phyloP scores from a whole-genome alignment of 2,113 vertebrate species.

The Trichechus manatus region DNA sequence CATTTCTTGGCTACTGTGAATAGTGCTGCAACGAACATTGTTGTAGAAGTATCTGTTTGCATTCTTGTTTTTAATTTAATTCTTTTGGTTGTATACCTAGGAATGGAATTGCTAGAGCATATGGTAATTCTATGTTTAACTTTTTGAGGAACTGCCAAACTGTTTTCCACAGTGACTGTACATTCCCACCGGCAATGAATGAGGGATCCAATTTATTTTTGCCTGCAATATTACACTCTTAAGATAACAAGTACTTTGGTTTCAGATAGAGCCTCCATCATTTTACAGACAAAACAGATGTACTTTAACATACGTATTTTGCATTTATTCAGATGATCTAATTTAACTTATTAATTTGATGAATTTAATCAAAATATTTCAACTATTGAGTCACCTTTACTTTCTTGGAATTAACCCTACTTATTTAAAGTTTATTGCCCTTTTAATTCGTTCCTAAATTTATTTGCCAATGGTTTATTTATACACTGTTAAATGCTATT shows the following conservation, averaged over 20 bases:
- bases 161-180: background rate
- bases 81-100: background rate
- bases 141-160: background rate
- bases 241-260: background rate
- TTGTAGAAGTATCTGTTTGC: background rate
- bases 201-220: background rate
- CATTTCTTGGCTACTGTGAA: background rate
- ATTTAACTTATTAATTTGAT: slow-evolving; percentile 58
- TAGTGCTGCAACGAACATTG: background rate
- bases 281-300: slow-evolving; percentile 16
- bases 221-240: background rate
- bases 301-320: background rate
- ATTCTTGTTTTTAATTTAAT: background rate
- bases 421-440: background rate
- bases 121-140: background rate
- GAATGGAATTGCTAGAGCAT: background rate
- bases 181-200: background rate
- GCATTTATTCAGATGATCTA: slow-evolving; percentile 15
- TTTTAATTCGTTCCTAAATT: slow-evolving; percentile 27
- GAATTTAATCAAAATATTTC: slow-evolving; percentile 27
- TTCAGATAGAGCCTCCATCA: background rate
- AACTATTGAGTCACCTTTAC: slow-evolving; percentile 24
- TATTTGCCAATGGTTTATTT: slow-evolving; percentile 5
- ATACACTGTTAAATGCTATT: background rate
- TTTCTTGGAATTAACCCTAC: slow-evolving; percentile 10